phyloP scores from a whole-genome alignment of 1,140 invertebrate species.

The Drosophila littoralis region DNA sequence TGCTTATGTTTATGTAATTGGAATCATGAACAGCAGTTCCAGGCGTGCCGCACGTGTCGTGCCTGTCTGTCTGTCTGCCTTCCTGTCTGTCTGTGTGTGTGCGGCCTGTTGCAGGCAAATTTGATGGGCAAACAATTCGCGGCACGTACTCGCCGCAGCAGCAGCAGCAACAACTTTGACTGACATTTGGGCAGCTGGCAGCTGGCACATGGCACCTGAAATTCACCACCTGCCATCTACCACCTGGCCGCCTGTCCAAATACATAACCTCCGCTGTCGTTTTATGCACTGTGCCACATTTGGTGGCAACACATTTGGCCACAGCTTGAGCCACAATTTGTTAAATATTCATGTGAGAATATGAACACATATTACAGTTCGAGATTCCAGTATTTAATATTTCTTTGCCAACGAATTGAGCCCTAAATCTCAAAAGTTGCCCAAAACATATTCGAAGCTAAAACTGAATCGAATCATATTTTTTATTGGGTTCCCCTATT shows the following conservation, averaged over 20 bases:
- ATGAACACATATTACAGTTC: background rate
- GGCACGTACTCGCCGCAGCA: conserved; percentile 52
- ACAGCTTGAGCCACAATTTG: conserved; percentile 1
- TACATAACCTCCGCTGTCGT: conserved; percentile 4
- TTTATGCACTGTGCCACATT: conserved; percentile 1
- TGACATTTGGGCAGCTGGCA: conserved; percentile 25
- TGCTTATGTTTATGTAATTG: conserved; percentile 63
- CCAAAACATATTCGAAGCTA: background rate
- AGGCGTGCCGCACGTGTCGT: conserved; percentile 39
- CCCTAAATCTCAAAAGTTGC: too few species aligned
- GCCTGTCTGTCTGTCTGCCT: background rate
- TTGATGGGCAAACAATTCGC: conserved; percentile 70
- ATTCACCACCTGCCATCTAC: conserved; percentile 23
- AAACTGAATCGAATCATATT: background rate
- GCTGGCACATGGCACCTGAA: conserved; percentile 50
- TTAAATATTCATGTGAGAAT: conserved; percentile 25
- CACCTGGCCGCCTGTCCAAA: conserved; percentile 2
- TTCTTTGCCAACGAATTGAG: too few species aligned
- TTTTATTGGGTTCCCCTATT: too few species aligned
- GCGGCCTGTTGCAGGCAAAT: conserved; percentile 56
- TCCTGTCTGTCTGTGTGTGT: background rate
- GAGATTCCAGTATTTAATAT: too few species aligned
- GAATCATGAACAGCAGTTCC: conserved; percentile 56
- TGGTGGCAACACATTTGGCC: background rate
- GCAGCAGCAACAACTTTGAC: conserved; percentile 21